phyloP scores from a whole-genome alignment of 2,113 vertebrate genomes.

The Muntiacus reevesi region DNA sequence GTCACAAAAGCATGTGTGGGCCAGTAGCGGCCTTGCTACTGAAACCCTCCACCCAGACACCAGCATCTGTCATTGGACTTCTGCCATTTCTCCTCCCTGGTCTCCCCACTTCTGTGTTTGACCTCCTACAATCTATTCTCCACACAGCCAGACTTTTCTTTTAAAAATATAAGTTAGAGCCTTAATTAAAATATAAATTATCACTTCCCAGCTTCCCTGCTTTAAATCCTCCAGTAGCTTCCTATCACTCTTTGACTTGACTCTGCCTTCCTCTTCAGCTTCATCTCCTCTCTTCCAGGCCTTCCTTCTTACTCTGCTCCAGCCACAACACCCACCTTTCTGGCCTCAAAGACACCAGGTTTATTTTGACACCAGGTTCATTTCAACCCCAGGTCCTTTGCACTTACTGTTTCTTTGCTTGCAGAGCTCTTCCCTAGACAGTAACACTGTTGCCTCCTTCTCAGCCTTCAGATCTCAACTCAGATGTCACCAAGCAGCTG shows the following conservation, averaged over 20 bases:
- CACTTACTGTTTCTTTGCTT: neutral
- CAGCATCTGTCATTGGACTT: neutral
- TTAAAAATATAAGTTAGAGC: neutral
- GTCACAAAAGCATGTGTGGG: neutral
- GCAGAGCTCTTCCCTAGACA: neutral
- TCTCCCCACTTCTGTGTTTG: neutral
- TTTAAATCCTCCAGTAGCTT: neutral
- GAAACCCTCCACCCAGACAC: neutral
- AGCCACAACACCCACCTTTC: neutral
- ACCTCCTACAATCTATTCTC: neutral
- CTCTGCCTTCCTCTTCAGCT: neutral
- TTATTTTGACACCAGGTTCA: neutral
- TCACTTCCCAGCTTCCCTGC: neutral
- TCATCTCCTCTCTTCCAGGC: neutral
- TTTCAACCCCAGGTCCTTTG: neutral
- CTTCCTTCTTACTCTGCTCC: neutral
- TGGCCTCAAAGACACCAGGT: neutral
- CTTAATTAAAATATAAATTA: neutral
- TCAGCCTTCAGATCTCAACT: neutral
- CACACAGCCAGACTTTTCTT: neutral
- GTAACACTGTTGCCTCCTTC: neutral
- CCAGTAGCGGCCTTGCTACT: neutral
- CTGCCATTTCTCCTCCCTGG: neutral
- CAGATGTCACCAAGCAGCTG: neutral
- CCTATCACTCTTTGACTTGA: neutral